Evolutionary conservation across 2,113 vertebrate genomes (phyloP), one percentile per base, ranked within the genome.

Genomic region (Eulacestoma nigropectus): DNA sequence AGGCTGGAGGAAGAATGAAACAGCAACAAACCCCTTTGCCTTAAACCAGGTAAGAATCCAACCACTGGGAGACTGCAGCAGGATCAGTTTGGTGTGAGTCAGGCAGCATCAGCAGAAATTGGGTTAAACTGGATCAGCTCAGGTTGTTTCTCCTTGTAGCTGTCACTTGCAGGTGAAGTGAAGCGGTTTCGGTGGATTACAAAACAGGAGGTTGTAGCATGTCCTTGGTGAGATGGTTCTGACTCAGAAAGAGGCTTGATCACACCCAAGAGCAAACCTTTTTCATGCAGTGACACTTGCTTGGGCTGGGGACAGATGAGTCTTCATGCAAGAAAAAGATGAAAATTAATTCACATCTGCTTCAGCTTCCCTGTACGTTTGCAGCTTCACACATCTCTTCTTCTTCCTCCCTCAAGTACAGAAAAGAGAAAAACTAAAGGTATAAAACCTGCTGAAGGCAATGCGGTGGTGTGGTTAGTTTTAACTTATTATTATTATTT

Each of bases 401-500:
- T 59, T 68, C 64, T 79, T 76, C 53, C 19, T 75, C 44, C 17
- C 50, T 64, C 20, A 11, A 83, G 35, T 35, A 41, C 5, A 46
- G 22, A 17, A 57, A 50, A 33, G 39, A 59, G 53, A 52, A 35
- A 83, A 89, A 80, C 20, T 55, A 37, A 52, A 76, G 37, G 6
- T 39, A 16, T 33, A 63, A 85, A 93, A 57, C n/a, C 37, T 55
- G 39, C n/a, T 46, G 32, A 68, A 83, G 47, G 49, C 27, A 78
- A 33, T 62, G 63, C 3, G 20, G 30, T 50, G 42, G 12, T 53
- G 37, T 42, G 67, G 7, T 84, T 79, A 17, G 8, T 52, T 92
- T 83, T 83, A 55, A 47, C 44, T 70, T 83, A 32, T 27, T 89
- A 20, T 64, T 93, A 69, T 78, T 78, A 46, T 41, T 92, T 93